Evolutionary conservation across 2,888 invertebrate genomes (phyloP), one percentile per base, ranked within the genome.

Genomic region (Archips xylosteana): DNA sequence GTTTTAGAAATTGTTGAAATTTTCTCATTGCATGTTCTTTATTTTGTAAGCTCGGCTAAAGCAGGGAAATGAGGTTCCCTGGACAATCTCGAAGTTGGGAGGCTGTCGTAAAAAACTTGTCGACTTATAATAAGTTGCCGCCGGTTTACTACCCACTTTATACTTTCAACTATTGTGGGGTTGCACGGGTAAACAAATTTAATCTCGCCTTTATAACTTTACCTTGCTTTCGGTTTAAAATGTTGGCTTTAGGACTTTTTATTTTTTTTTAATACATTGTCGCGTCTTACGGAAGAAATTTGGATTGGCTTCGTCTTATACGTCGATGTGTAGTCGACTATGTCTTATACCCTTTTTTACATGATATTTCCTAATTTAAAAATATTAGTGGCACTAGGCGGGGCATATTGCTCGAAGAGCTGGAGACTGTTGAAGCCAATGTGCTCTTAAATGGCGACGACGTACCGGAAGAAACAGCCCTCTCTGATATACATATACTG

Each of bases 101-200:
- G 64, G 64, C 47, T 59, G 71, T 71, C 70, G 64, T 66, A 72
- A 72, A 61, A 67, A 66, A 45, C 66, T 66, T 54, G 71, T 61
- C 67, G 62, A 72, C 62, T 72, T 72, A 47, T 72, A 62, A 72
- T 67, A 72, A 72, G 61, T 72, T 72, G 47, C 12, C 67, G 47
- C 12, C 62, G 57, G 67, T 72, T 72, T 72, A 72, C 72, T 45
- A 47, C 72, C 71, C 54, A 66, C 72, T 72, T 62, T 65, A 64
- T 59, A 65, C 65, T 71, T 70, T 47, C 36, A 32, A 64, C 71
- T 60, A 71, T 71, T 59, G 59, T 32, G 57, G 64, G 13, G 45
- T 57, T 49, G 10, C 57, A 23, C 36, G 60, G 60, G 36, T 60
- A 60, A 60, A 61, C 60, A 65, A 51, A 51, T 66, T 60, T 61